Conservation (phyloP, 2,888 invertebrate genomes). For the Euplexia lucipara region DNA sequence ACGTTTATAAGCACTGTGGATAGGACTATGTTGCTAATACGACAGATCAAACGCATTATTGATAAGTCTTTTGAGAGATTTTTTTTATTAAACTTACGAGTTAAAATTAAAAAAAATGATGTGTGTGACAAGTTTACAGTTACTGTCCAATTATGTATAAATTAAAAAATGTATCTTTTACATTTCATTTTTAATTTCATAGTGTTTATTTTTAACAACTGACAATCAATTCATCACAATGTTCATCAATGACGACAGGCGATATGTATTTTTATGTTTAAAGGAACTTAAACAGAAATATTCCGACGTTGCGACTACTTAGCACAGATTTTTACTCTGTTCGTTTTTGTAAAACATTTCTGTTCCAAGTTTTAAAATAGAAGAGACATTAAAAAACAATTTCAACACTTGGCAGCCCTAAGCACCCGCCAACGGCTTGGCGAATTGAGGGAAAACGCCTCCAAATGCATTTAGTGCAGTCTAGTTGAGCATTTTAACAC, state of each 20-base stretch:
- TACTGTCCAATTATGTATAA: no score
- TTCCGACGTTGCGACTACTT: slow-evolving; percentile 11
- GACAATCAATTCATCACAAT: no score
- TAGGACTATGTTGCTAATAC: background rate
- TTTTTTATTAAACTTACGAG: no score
- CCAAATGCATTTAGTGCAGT: slow-evolving; percentile 80
- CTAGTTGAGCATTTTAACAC: slow-evolving; percentile 70
- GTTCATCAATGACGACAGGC: no score
- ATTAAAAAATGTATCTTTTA: no score
- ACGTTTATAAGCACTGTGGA: slow-evolving; percentile 3
- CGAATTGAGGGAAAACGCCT: slow-evolving; percentile 72
- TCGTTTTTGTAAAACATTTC: slow-evolving; percentile 31
- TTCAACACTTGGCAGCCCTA: slow-evolving; percentile 56
- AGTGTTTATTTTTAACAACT: background rate
- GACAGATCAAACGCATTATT: background rate
- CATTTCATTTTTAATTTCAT: no score
- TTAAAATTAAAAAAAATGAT: no score
- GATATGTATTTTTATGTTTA: no score
- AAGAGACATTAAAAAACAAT: slow-evolving; percentile 42
- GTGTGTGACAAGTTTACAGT: no score
- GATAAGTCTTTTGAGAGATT: no score
- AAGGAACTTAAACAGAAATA: no score
- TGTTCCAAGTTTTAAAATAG: slow-evolving; percentile 40
- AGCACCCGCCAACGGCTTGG: slow-evolving; percentile 74
- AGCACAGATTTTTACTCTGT: slow-evolving; percentile 3